Percentiles rank a stretch among this genome's conserved stretches.
phyloP scores from a whole-genome alignment of 2,797 vertebrate species.

The Enteromius radiatus region DNA sequence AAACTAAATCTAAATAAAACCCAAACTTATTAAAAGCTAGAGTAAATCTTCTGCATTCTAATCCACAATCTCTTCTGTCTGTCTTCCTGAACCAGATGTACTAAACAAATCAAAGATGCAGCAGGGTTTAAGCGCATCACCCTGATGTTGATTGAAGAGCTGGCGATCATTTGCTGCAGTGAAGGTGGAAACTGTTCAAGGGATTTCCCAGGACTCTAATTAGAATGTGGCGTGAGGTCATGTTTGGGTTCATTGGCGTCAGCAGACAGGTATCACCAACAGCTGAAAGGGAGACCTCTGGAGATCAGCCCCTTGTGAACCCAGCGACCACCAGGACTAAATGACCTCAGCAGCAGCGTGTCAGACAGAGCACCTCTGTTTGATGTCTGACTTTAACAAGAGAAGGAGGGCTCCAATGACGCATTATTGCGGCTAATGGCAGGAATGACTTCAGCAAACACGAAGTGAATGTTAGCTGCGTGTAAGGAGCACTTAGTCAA shows the following conservation, averaged over 20 bases:
- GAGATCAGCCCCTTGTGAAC: conserved; percentile 38
- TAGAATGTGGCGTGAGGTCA: conserved; percentile 52
- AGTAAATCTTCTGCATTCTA: neutral
- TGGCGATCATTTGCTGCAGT: conserved; percentile 18
- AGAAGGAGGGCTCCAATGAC: conserved; percentile 24
- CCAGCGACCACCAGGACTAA: conserved; percentile 17
- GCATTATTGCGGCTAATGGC: conserved; percentile 20
- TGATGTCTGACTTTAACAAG: conserved; percentile 51
- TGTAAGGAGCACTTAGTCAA: neutral
- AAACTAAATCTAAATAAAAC: neutral
- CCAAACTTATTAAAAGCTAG: neutral
- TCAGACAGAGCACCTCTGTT: conserved; percentile 25
- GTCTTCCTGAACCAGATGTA: neutral
- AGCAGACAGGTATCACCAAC: conserved; percentile 53
- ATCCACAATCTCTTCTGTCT: neutral
- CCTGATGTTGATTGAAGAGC: neutral
- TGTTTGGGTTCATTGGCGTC: conserved; percentile 41
- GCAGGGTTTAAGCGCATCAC: neutral
- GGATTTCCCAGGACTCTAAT: conserved; percentile 44
- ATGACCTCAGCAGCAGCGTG: conserved; percentile 48
- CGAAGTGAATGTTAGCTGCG: neutral
- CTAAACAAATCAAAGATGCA: neutral
- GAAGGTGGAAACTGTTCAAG: conserved; percentile 10
- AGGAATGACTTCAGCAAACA: conserved; percentile 38
- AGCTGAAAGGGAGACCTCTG: conserved; percentile 15